Evolutionary conservation across 2,888 invertebrate species (phyloP).

Genomic region (Leptopilina syphax): DNA sequence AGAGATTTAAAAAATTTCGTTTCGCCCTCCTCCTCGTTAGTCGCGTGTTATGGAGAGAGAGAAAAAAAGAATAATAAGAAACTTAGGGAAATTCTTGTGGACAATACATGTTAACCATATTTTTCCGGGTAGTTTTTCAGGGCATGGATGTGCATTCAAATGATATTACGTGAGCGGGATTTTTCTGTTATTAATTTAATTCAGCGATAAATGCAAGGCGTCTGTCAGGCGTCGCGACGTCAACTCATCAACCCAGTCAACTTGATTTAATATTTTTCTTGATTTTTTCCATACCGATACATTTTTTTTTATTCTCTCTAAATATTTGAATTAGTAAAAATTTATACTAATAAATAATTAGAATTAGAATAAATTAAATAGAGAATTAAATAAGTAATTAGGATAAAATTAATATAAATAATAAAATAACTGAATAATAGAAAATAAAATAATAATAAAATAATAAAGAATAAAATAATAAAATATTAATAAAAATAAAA

Average conservation of each 20-base stretch:
- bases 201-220: constrained; percentile 31
- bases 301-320: no score
- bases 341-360: no score
- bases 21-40: neutral
- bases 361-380: no score
- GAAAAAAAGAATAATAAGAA: neutral
- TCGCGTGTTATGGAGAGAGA: neutral
- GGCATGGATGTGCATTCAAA: neutral
- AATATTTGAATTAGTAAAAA: no score
- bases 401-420: no score
- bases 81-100: neutral
- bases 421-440: no score
- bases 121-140: constrained; percentile 2
- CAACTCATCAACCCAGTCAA: constrained; percentile 27
- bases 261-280: neutral
- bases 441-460: no score
- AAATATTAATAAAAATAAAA: no score
- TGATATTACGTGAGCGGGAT: constrained; percentile 19
- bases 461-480: no score
- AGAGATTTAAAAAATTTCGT: constrained; percentile 6
- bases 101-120: neutral
- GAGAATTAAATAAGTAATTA: no score
- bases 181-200: constrained; percentile 34
- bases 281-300: neutral
- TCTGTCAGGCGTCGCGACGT: constrained; percentile 29